Evolutionary conservation across 2,888 invertebrate genomes (phyloP).

Genomic region (Adineta ricciae): DNA sequence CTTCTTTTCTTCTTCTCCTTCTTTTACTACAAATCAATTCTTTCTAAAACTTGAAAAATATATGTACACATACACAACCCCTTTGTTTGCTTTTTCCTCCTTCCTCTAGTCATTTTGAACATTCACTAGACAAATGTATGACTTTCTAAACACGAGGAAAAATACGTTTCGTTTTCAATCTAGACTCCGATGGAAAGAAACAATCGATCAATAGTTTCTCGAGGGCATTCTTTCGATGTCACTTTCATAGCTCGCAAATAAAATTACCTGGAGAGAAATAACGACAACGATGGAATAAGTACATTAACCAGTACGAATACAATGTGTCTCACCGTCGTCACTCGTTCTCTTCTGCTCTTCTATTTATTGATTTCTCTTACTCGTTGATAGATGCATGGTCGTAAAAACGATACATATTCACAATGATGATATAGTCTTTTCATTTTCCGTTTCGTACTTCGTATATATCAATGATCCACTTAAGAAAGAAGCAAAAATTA

Average conservation of each 20-base stretch:
- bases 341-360: background rate
- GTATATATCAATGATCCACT: too few relatives aligned
- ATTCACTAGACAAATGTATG: background rate
- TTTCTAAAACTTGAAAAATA: background rate
- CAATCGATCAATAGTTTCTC: background rate
- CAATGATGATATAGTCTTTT: background rate
- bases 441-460: background rate
- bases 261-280: background rate
- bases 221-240: background rate
- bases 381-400: background rate
- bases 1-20: background rate
- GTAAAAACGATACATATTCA: background rate
- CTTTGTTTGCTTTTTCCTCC: background rate
- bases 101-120: background rate
- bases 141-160: background rate
- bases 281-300: background rate
- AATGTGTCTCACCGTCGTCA: background rate
- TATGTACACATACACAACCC: background rate
- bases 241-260: background rate
- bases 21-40: background rate
- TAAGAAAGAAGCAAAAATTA: background rate
- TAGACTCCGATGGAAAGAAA: background rate
- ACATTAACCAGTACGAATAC: background rate
- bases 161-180: background rate
- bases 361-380: background rate